Conservation (phyloP, 2,113 vertebrate species). For the Arenaria interpres region DNA sequence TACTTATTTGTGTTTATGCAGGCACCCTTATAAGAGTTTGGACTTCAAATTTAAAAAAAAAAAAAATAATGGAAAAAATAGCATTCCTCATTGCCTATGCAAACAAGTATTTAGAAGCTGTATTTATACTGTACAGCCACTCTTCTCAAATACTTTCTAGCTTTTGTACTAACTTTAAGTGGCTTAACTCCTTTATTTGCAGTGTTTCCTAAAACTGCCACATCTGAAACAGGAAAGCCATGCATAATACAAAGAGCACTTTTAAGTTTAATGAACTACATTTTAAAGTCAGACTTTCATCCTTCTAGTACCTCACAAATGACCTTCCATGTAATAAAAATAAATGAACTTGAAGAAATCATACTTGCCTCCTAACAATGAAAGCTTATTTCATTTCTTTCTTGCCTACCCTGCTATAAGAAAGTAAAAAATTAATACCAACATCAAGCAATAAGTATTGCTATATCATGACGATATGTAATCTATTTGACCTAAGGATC, state of each 20-base stretch:
- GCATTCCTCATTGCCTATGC: not conserved
- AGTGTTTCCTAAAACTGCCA: not conserved
- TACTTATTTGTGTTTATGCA: not conserved
- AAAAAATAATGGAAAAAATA: not conserved
- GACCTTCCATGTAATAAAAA: not conserved
- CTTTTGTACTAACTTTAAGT: not conserved
- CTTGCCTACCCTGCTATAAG: not conserved
- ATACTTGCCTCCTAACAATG: not conserved
- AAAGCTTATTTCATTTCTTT: not conserved
- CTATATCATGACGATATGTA: not conserved
- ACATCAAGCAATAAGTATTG: not conserved
- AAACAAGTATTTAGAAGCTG: not conserved
- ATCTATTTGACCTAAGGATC: not conserved
- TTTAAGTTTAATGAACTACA: not conserved
- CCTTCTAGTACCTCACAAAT: not conserved
- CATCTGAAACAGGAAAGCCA: not conserved
- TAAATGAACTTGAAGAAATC: not conserved
- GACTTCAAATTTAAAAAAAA: not conserved
- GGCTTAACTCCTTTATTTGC: not conserved
- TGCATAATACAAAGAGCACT: not conserved
- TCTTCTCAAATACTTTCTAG: not conserved
- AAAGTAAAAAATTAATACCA: not conserved
- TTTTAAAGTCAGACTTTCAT: not conserved
- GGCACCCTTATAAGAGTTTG: not conserved
- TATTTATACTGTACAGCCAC: not conserved